A percentile compares a stretch with the other conserved stretches of the same genome.
These are phyloP conservation scores for Plutomurus gul DNA, from an alignment of 1,140 invertebrate genomes.

Conservation along the genomic window DNA sequence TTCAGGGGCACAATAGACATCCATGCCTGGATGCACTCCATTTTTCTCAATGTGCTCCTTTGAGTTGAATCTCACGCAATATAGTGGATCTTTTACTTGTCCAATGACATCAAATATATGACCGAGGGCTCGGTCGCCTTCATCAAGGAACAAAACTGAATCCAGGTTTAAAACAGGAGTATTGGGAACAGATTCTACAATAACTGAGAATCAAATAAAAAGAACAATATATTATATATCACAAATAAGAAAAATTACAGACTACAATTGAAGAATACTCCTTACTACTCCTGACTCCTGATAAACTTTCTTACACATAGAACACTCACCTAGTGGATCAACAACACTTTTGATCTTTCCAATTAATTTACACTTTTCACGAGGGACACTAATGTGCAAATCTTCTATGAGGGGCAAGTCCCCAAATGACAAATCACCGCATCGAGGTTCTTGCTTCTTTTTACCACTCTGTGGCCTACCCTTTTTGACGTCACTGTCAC, in stretches of 20 bases:
- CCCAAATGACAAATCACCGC: slow-evolving; percentile 60
- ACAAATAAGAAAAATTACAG: no score
- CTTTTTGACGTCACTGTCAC: neutral
- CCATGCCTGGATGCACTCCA: slow-evolving; percentile 67
- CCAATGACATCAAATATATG: slow-evolving; percentile 90
- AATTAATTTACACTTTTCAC: slow-evolving; percentile 73
- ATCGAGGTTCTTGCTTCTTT: neutral
- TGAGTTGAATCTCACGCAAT: slow-evolving; percentile 82
- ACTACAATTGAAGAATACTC: no score
- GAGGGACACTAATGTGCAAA: slow-evolving; percentile 75
- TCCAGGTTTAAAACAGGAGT: slow-evolving; percentile 80
- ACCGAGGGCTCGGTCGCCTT: slow-evolving; percentile 72
- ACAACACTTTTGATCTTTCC: slow-evolving; percentile 74
- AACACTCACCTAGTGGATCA: slow-evolving; percentile 69
- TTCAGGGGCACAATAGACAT: slow-evolving; percentile 79
- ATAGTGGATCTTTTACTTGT: slow-evolving; percentile 74
- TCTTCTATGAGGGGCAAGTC: slow-evolving; percentile 83
- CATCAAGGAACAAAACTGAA: slow-evolving; percentile 78
- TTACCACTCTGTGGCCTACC: neutral
- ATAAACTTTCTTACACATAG: no score
- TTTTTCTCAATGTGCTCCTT: slow-evolving; percentile 70
- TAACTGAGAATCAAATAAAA: slow-evolving; percentile 66
- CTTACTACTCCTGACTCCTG: no score
- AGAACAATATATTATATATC: neutral
- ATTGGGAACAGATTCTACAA: slow-evolving; percentile 69